phyloP scores from a whole-genome alignment of 2,888 invertebrate genomes.

The Rhingia rostrata region DNA sequence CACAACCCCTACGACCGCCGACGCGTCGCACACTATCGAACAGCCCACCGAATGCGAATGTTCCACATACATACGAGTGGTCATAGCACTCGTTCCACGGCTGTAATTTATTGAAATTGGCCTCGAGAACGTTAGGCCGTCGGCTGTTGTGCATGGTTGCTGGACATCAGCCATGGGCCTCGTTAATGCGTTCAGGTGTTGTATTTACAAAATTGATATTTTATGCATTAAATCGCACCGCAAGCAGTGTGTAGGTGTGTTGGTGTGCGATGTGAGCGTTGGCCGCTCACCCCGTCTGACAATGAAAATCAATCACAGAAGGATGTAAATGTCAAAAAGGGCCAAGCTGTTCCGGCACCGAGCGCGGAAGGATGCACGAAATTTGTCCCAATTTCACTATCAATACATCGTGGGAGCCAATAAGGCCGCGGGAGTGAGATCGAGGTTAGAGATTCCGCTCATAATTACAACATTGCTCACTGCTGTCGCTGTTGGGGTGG shows the following conservation, averaged over 20 bases:
- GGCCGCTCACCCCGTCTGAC: neutral
- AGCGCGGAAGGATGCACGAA: conserved; percentile 56
- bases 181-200: conserved; percentile 69
- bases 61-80: conserved; percentile 4
- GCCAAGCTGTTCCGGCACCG: conserved; percentile 22
- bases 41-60: conserved; percentile 24
- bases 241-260: conserved; percentile 6
- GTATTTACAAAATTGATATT: conserved; percentile 73
- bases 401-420: neutral
- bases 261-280: neutral
- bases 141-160: conserved; percentile 29
- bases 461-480: conserved; percentile 53
- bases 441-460: conserved; percentile 34
- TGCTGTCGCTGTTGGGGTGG: neutral
- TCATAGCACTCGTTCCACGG: conserved; percentile 1
- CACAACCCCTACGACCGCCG: neutral
- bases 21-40: conserved; percentile 5
- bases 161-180: conserved; percentile 46
- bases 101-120: conserved; percentile 66
- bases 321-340: conserved; percentile 54
- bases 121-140: conserved; percentile 24
- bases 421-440: neutral
- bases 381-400: conserved; percentile 67
- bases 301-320: conserved; percentile 68
- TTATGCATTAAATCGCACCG: conserved; percentile 71